Base-by-base conservation (phyloP, 2,888 invertebrate species). In the Ganaspis brasiliensis region DNA sequence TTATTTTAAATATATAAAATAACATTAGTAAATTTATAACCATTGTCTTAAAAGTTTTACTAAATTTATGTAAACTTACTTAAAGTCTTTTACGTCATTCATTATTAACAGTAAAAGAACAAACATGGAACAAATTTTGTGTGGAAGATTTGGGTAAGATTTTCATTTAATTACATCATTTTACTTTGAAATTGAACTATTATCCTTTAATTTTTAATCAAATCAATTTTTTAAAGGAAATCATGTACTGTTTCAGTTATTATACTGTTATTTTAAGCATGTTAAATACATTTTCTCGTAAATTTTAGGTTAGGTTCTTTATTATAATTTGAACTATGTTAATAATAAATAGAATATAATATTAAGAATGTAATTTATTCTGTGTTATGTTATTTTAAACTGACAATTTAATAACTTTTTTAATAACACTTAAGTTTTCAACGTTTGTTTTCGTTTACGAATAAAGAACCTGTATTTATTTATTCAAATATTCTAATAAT, bases 81-180 rank as follows among this genome's bases (percentile, higher is more conserved):
- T 31, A 31, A n/a, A 52, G 16, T 19, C 6, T 19, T 52, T 52
- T 52, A 52, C 52, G 16, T 52, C 9, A 52, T 52, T 52, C 19
- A 52, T 52, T 8, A 16, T 59, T 73, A 40, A 4, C 55, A 31
- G 56, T 16, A 72, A 26, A 19, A 35, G 14, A 37, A 26, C 16
- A 74, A 84, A 76, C 49, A 91, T 91, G 91, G 87, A 90, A 81
- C 90, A 91, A 86, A 87, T 91, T 80, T 78, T 91, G 55, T 86
- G 88, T 79, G 87, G 91, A 72, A 89, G 86, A 86, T 88, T 91
- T 81, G 91, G 91, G 91, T 91, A 84, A 89, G 87, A 76, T 61
- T 67, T 52, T 59, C 6, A 14, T n/a, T 57, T 67, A 35, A 61
- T 76, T 61, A 35, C n/a, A 57, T 74, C 9, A 40, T 61, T 52